These are phyloP conservation scores for Lasius fuliginosus DNA, from an alignment of 2,888 invertebrate genomes.

Conservation along the genomic window DNA sequence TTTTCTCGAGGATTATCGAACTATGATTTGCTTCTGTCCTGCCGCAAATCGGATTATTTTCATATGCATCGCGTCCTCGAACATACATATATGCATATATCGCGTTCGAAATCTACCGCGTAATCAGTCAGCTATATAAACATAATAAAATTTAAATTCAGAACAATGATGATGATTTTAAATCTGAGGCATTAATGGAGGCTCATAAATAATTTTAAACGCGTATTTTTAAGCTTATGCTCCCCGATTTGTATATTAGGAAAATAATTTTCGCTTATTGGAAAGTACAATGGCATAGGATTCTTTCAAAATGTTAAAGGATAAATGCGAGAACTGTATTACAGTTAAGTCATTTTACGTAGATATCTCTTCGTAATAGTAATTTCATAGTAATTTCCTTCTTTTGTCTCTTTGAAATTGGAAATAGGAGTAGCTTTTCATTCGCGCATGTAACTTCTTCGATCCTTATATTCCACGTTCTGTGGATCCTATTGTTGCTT, in stretches of 20 bases:
- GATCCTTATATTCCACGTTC: not conserved
- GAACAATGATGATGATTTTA: not conserved
- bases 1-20: slow-evolving; percentile 9
- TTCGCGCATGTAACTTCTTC: slow-evolving; percentile 35
- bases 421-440: slow-evolving; percentile 43
- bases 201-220: not conserved
- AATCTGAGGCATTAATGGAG: not conserved
- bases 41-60: slow-evolving; percentile 33
- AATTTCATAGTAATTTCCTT: not conserved
- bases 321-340: not conserved
- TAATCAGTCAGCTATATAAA: not conserved
- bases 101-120: not conserved
- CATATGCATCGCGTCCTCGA: slow-evolving; percentile 15
- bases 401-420: slow-evolving; percentile 20
- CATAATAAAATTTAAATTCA: not conserved
- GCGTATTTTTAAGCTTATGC: not conserved
- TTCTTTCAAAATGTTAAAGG: not conserved
- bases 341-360: not conserved
- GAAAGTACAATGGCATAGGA: not conserved
- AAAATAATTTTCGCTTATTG: not conserved
- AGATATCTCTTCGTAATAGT: slow-evolving; percentile 4
- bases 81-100: not conserved
- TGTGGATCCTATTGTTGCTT: slow-evolving; percentile 7
- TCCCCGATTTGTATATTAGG: not conserved
- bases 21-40: slow-evolving; percentile 26